Percentiles rank a stretch among this genome's conserved stretches.
Evolutionary conservation across 2,888 invertebrate genomes (phyloP).

Genomic region (Lithosia quadra): DNA sequence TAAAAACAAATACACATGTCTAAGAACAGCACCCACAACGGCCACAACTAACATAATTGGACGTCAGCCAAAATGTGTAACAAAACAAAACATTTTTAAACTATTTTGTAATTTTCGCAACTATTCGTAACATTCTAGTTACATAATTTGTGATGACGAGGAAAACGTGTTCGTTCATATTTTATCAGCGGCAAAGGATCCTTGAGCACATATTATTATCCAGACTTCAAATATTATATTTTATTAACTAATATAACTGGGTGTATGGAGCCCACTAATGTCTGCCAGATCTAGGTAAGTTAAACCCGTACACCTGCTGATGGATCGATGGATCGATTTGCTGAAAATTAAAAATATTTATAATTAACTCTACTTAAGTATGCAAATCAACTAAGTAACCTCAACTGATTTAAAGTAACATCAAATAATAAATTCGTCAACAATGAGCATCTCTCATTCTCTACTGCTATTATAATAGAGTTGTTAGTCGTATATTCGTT

Average conservation of each 20-base stretch:
- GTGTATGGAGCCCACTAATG: background rate
- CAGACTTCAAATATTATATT: conserved; percentile 1
- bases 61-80: conserved; percentile 53
- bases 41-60: conserved; percentile 48
- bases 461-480: conserved; percentile 29
- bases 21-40: conserved; percentile 36
- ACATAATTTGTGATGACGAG: conserved; percentile 7
- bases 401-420: conserved; percentile 46
- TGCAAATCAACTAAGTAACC: conserved; percentile 43
- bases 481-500: conserved; percentile 19
- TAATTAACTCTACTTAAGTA: conserved; percentile 47
- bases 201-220: background rate
- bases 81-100: conserved; percentile 40
- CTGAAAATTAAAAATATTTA: too few species aligned
- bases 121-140: background rate
- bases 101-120: conserved; percentile 18
- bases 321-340: background rate
- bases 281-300: background rate
- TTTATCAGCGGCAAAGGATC: background rate
- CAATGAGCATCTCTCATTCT: conserved; percentile 3
- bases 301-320: background rate
- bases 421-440: conserved; percentile 38
- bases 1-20: conserved; percentile 54
- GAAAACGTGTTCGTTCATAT: background rate
- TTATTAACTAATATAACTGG: background rate